Conservation (phyloP, 2,888 invertebrate genomes). For the Cerceris rybyensis region DNA sequence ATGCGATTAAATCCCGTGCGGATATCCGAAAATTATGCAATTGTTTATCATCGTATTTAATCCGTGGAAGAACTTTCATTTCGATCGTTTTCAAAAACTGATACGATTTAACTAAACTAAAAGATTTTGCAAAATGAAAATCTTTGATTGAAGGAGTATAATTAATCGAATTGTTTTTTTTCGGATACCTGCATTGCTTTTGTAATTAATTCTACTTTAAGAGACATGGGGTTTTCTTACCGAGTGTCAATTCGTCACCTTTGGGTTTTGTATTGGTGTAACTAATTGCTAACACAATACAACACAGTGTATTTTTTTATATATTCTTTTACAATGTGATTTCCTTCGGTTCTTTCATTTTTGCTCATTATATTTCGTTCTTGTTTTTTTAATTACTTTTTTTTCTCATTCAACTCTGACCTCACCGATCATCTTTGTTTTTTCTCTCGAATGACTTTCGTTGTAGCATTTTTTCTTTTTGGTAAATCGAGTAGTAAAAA, state of each 20-base stretch:
- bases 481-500: slow-evolving; percentile 32
- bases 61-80: neutral
- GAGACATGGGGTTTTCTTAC: slow-evolving; percentile 46
- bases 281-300: slow-evolving; percentile 71
- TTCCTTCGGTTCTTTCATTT: slow-evolving; percentile 1
- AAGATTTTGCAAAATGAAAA: too few relatives aligned
- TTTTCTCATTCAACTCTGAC: slow-evolving; percentile 7
- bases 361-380: slow-evolving; percentile 22
- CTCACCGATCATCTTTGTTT: slow-evolving; percentile 9
- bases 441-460: slow-evolving; percentile 12
- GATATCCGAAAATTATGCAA: slow-evolving; percentile 58
- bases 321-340: slow-evolving; percentile 23
- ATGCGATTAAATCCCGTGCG: slow-evolving; percentile 55
- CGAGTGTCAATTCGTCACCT: slow-evolving; percentile 58
- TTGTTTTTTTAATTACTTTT: slow-evolving; percentile 25
- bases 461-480: slow-evolving; percentile 35
- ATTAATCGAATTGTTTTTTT: slow-evolving; percentile 17
- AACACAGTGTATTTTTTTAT: slow-evolving; percentile 36
- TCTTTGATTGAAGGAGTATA: too few relatives aligned
- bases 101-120: neutral
- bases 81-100: neutral
- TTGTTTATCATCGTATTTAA: neutral
- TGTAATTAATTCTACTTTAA: slow-evolving; percentile 50
- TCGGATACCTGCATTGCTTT: slow-evolving; percentile 62
- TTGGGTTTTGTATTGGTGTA: slow-evolving; percentile 66